phyloP scores from a whole-genome alignment of 2,888 invertebrate genomes.

The Ametastegia equiseti region DNA sequence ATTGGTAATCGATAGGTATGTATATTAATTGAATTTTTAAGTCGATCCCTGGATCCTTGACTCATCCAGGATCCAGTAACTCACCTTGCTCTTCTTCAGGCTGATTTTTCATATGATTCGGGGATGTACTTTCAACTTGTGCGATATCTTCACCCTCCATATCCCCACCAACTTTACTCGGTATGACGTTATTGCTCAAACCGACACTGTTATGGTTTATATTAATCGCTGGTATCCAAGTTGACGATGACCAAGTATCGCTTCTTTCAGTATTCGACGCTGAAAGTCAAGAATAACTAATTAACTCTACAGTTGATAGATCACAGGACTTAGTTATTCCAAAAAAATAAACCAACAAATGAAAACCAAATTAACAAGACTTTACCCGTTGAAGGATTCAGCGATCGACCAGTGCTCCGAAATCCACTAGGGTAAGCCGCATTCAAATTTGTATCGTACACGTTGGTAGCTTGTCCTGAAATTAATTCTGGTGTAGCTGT shows the following conservation, averaged over 20 bases:
- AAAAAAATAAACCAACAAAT: constrained; percentile 7
- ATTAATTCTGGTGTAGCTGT: constrained; percentile 60
- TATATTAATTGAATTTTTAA: background rate
- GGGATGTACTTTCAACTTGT: constrained; percentile 44
- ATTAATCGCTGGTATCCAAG: constrained; percentile 24
- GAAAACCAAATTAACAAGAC: background rate
- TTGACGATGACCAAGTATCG: constrained; percentile 44
- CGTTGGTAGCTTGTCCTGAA: constrained; percentile 62
- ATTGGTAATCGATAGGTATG: background rate
- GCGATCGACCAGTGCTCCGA: constrained; percentile 62
- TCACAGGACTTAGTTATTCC: background rate
- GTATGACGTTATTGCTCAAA: constrained; percentile 29
- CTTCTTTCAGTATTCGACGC: constrained; percentile 26
- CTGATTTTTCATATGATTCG: constrained; percentile 34
- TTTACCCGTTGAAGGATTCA: constrained; percentile 61
- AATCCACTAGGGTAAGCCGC: constrained; percentile 60
- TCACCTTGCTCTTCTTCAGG: constrained; percentile 55
- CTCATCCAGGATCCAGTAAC: background rate
- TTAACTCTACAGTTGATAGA: background rate
- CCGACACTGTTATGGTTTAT: constrained; percentile 36
- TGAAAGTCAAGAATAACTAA: background rate
- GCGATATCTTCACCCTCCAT: constrained; percentile 49
- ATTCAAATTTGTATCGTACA: constrained; percentile 61
- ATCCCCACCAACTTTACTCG: constrained; percentile 47
- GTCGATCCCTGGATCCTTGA: background rate